Conservation (phyloP, 2,113 vertebrate species). For the Scatophagus argus region DNA sequence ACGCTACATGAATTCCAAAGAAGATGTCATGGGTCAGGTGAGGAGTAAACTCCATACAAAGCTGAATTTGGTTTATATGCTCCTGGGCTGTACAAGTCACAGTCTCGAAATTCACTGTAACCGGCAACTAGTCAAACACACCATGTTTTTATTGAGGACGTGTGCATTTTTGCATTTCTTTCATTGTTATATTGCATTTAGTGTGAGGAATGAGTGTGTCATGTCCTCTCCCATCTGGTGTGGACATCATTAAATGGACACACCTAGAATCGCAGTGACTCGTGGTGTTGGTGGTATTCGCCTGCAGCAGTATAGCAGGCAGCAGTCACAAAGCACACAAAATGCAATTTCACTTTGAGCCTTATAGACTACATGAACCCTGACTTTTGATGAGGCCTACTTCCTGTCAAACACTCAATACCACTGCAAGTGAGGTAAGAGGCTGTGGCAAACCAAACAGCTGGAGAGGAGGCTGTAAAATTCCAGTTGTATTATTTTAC, state of each 20-base stretch:
- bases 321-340: constrained; percentile 2
- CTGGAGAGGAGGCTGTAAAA: neutral
- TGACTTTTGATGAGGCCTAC: neutral
- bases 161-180: neutral
- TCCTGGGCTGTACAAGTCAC: neutral
- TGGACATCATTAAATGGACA: neutral
- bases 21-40: neutral
- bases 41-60: neutral
- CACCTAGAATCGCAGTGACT: neutral
- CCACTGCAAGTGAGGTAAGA: neutral
- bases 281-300: neutral
- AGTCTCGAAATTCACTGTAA: neutral
- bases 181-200: neutral
- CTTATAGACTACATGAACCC: neutral
- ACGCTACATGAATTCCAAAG: neutral
- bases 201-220: constrained; percentile 10
- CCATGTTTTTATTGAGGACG: neutral
- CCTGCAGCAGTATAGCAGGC: neutral
- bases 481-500: constrained; percentile 15
- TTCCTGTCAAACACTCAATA: neutral
- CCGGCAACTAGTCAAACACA: neutral
- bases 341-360: neutral
- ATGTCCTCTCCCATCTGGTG: neutral
- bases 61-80: neutral
- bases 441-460: neutral